Percentiles rank a stretch among this genome's conserved stretches.
Conservation (phyloP, 2,888 invertebrate genomes). For the Prosopocoilus inquinatus region DNA sequence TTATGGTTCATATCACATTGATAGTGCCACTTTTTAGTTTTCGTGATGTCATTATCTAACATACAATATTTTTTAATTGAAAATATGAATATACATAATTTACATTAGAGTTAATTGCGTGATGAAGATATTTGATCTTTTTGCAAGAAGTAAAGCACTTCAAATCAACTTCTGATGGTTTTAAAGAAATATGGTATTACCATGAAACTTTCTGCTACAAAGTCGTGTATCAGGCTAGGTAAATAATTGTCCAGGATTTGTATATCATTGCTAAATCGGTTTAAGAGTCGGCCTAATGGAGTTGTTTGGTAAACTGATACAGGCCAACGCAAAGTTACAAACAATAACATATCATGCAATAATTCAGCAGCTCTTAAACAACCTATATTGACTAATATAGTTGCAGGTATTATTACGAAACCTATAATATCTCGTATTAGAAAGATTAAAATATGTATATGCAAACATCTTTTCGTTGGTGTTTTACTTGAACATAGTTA, state of each 20-base stretch:
- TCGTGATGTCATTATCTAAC: too few species aligned
- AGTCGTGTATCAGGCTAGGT: constrained; percentile 44
- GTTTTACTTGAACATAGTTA: too few species aligned
- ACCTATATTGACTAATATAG: constrained; percentile 50
- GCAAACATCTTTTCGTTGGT: background rate
- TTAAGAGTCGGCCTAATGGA: constrained; percentile 62
- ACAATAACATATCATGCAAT: constrained; percentile 54
- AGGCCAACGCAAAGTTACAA: constrained; percentile 55
- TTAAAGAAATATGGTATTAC: constrained; percentile 42
- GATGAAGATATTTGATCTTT: too few species aligned
- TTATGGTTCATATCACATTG: too few species aligned
- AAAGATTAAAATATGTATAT: constrained; percentile 15
- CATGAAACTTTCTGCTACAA: constrained; percentile 50
- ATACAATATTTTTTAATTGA: too few species aligned
- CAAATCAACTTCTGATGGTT: too few species aligned
- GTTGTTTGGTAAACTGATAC: constrained; percentile 62
- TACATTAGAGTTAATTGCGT: too few species aligned
- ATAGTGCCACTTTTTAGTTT: too few species aligned
- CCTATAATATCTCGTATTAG: constrained; percentile 32
- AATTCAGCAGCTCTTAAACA: constrained; percentile 45
- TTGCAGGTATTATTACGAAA: constrained; percentile 45
- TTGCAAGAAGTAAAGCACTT: too few species aligned
- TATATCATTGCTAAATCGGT: constrained; percentile 60
- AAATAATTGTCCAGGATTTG: constrained; percentile 56
- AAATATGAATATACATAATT: too few species aligned